These are phyloP conservation scores for Chrysotoxum bicinctum DNA, from an alignment of 2,888 invertebrate species.

Conservation along the genomic window DNA sequence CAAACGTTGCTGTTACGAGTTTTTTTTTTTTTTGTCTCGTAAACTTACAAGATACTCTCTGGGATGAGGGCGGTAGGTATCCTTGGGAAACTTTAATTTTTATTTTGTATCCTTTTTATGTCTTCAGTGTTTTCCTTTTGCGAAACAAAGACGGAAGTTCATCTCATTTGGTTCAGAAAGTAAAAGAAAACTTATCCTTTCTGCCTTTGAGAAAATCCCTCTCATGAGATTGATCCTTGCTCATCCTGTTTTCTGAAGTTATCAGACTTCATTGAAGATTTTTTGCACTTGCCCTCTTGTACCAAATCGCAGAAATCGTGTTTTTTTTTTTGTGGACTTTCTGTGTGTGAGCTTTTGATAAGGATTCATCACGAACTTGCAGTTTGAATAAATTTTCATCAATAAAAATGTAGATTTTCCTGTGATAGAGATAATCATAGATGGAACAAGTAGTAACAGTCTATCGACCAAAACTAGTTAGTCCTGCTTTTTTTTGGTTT, in stretches of 20 bases:
- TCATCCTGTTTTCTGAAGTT: conserved; percentile 33
- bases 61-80: conserved; percentile 42
- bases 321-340: not conserved
- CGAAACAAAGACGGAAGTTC: conserved; percentile 54
- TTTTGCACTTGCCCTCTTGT: not conserved
- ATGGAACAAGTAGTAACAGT: conserved; percentile 13
- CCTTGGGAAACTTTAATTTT: conserved; percentile 63
- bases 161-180: conserved; percentile 41
- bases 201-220: conserved; percentile 8
- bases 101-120: conserved; percentile 13
- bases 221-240: conserved; percentile 55
- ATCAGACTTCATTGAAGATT: conserved; percentile 37
- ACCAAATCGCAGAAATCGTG: not conserved
- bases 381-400: conserved; percentile 58
- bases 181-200: conserved; percentile 37
- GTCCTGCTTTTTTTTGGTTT: conserved; percentile 6
- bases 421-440: conserved; percentile 58
- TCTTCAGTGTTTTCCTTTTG: not conserved
- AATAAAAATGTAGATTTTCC: conserved; percentile 61
- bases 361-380: conserved; percentile 68
- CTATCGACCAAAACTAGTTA: conserved; percentile 29
- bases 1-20: conserved; percentile 35
- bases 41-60: not conserved
- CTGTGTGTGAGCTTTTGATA: conserved; percentile 38
- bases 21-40: not conserved